Evolutionary conservation across 2,888 invertebrate species (phyloP).

Genomic region (Spodoptera littoralis): DNA sequence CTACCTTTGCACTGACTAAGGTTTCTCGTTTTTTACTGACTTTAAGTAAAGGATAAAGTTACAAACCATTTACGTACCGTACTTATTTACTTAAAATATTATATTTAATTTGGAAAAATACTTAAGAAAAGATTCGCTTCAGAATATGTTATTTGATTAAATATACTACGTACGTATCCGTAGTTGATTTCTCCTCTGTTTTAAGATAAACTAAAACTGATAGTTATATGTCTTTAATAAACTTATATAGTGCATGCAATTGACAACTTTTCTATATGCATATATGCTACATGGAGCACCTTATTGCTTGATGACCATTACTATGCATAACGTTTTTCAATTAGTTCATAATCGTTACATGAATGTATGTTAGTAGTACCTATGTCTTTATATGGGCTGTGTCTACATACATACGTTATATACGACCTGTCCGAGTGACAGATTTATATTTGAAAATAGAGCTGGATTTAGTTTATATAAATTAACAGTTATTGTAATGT

Average conservation of each 20-base stretch:
- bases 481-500: too few species aligned
- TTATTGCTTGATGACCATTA: conserved; percentile 6
- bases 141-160: too few species aligned
- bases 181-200: too few species aligned
- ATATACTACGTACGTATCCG: too few species aligned
- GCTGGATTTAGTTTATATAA: too few species aligned
- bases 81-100: neutral
- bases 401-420: too few species aligned
- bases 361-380: conserved; percentile 7
- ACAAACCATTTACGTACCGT: neutral
- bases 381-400: too few species aligned
- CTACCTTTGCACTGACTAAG: conserved; percentile 22
- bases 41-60: conserved; percentile 11
- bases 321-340: conserved; percentile 29
- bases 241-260: too few species aligned
- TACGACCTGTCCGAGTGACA: neutral
- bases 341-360: conserved; percentile 33
- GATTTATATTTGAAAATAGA: neutral
- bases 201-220: too few species aligned
- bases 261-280: too few species aligned
- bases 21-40: conserved; percentile 6
- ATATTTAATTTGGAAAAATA: too few species aligned
- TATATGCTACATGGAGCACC: neutral
- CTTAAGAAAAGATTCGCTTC: too few species aligned
- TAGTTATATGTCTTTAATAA: neutral